Conservation (phyloP, 2,797 vertebrate species). For the Hypotaenidia philippensis region DNA sequence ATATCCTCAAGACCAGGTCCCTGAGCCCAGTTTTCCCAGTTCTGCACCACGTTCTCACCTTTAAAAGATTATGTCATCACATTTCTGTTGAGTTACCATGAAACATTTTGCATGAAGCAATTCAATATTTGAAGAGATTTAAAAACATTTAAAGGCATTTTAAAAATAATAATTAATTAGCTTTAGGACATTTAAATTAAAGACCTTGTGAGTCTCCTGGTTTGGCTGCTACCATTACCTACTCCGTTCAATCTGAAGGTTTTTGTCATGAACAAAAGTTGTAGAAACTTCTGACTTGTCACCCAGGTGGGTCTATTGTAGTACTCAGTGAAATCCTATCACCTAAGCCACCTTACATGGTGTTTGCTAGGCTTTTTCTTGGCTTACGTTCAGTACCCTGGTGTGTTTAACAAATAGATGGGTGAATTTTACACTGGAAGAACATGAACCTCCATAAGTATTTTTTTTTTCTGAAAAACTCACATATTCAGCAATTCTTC, state of each 20-base stretch:
- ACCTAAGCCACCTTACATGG: fast-evolving
- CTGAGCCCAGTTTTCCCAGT: not conserved
- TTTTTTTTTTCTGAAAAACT: not conserved
- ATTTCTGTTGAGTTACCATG: fast-evolving
- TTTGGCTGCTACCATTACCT: not conserved
- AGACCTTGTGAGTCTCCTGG: not conserved
- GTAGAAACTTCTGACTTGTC: not conserved
- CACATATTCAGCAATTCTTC: not conserved
- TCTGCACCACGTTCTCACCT: not conserved
- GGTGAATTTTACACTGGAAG: not conserved
- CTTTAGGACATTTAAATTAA: not conserved
- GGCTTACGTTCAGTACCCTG: fast-evolving
- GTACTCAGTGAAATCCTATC: not conserved
- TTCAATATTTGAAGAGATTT: not conserved
- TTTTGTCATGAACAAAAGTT: not conserved
- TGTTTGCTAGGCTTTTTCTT: not conserved
- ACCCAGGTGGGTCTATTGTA: too few species aligned
- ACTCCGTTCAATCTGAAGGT: not conserved
- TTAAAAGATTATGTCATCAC: not conserved
- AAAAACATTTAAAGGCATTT: too few species aligned
- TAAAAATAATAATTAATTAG: not conserved
- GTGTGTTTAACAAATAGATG: not conserved
- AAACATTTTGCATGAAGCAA: not conserved
- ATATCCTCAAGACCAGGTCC: not conserved
- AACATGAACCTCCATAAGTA: fast-evolving